Evolutionary conservation across 1,140 invertebrate species (phyloP), one percentile per base, ranked within the genome.

Genomic region (Gryon sp.): DNA sequence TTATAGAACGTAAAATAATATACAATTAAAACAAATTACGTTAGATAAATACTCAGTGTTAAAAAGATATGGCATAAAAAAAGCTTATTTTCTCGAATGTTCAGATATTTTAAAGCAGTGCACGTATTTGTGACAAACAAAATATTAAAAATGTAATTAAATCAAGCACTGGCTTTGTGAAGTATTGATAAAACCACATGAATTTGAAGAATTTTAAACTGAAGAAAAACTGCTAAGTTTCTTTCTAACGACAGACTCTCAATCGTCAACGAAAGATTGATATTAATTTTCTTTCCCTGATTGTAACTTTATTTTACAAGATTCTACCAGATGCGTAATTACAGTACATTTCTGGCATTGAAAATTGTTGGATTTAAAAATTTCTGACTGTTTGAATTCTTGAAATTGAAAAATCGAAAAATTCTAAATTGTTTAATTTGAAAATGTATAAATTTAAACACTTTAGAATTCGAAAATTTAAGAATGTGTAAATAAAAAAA

Each of bases 111-210:
- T 40, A 6, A 48, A 50, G 32, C 32, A 63, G 9, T 19, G 41
- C 48, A 15, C 19, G 20, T 19, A 41, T 55, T 40, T 68, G 22
- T 57, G 19, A 36, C 20, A 36, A 60, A 70, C 53, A 60, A 70
- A 70, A 70, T 70, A 60, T 60, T 59, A 60, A 60, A 26, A 60
- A 53, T 14, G 34, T 60, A 70, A 70, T 70, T 70, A 72, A 72
- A 63, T 45, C 48, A 55, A 55, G 48, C 48, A 55, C 32, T 62
- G 57, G 40, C 30, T 62, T 62, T 62, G 38, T 19, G 19, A 24
- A 40, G 36, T 38, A 60, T 57, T 62, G 38, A 72, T 62, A 62
- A 72, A 38, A 6, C 48, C 18, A 32, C 14, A 41, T 14, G 18
- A 55, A 62, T 55, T 72, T 72, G 55, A 72, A 72, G 53, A 72